These are phyloP conservation scores for Varroa destructor DNA, from an alignment of 1,140 invertebrate genomes.

Conservation along the genomic window DNA sequence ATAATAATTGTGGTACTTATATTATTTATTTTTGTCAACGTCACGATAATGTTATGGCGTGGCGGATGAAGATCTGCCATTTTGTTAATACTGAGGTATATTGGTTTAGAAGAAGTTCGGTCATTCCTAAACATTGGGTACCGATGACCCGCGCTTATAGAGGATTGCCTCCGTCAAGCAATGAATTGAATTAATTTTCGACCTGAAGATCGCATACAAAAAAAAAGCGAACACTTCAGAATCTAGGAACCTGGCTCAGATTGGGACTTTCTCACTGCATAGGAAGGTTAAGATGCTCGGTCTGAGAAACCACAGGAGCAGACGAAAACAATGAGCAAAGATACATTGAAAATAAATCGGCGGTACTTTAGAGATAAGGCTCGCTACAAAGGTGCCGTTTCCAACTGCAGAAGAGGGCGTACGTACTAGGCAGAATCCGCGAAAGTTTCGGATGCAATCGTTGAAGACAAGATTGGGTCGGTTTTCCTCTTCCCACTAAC, in stretches of 20 bases:
- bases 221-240: slow-evolving; percentile 6
- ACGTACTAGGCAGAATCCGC: too few species aligned
- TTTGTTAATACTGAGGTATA: not conserved
- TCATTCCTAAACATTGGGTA: not conserved
- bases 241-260: not conserved
- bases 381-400: not conserved
- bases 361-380: not conserved
- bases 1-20: too few species aligned
- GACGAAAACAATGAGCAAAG: not conserved
- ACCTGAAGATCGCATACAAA: not conserved
- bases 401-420: too few species aligned
- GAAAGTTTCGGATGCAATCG: too few species aligned
- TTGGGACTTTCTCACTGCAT: not conserved
- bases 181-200: not conserved
- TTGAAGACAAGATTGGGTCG: too few species aligned
- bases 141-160: too few species aligned
- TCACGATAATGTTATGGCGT: not conserved
- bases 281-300: not conserved
- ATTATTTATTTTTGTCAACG: not conserved
- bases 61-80: not conserved
- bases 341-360: not conserved
- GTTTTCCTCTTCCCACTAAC: too few species aligned
- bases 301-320: not conserved
- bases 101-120: not conserved
- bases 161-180: too few species aligned